A percentile compares a stretch with the other conserved stretches of the same genome.
Conservation (phyloP, 1,140 invertebrate genomes). For the Sitodiplosis mosellana region DNA sequence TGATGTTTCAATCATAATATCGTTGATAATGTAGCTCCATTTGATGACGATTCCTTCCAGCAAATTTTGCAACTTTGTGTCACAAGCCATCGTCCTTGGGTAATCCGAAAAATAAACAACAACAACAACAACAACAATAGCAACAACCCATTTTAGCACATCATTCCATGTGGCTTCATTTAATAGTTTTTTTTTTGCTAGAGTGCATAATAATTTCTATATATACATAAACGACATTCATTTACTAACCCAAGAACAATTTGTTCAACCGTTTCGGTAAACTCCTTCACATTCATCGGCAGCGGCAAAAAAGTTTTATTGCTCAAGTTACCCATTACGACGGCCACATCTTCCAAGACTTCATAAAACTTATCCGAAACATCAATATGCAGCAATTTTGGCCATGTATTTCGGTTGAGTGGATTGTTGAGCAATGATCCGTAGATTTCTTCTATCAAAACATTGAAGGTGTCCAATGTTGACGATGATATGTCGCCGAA, state of each 20-base stretch:
- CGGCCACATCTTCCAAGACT: slow-evolving; percentile 47
- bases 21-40: slow-evolving; percentile 49
- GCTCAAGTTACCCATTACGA: slow-evolving; percentile 32
- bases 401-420: slow-evolving; percentile 46
- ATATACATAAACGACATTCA: not conserved
- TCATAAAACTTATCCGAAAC: slow-evolving; percentile 47
- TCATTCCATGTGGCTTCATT: not conserved
- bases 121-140: not conserved
- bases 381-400: slow-evolving; percentile 46
- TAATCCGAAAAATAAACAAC: not conserved
- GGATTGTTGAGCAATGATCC: slow-evolving; percentile 43
- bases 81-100: not conserved
- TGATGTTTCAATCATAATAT: slow-evolving; percentile 33
- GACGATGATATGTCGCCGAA: not conserved
- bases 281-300: slow-evolving; percentile 45
- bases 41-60: slow-evolving; percentile 54
- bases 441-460: slow-evolving; percentile 45
- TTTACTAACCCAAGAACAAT: slow-evolving; percentile 28
- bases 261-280: slow-evolving; percentile 34
- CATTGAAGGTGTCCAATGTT: not conserved
- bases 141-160: not conserved
- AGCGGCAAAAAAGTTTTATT: slow-evolving; percentile 40
- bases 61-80: slow-evolving; percentile 7
- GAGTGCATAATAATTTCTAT: not conserved
- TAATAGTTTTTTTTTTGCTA: not conserved